Evolutionary conservation across 2,113 vertebrate genomes (phyloP).

Genomic region (Crotalus viridis): DNA sequence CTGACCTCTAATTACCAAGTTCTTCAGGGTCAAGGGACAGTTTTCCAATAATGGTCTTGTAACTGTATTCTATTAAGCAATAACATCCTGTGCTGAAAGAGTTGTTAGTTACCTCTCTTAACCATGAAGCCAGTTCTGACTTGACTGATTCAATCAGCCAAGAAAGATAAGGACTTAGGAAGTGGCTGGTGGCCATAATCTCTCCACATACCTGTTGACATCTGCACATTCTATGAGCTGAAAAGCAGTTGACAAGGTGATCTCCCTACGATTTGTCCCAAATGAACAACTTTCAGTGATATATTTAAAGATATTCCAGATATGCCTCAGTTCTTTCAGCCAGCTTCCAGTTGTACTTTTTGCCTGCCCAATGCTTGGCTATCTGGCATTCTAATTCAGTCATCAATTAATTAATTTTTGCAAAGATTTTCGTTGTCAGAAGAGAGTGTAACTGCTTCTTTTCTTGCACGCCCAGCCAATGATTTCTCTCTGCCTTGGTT

Average conservation of each 20-base stretch:
- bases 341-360: neutral
- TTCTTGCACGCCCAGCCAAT: constrained; percentile 5
- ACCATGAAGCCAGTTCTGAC: neutral
- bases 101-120: neutral
- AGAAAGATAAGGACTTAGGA: neutral
- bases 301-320: constrained; percentile 13
- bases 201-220: neutral
- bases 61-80: neutral
- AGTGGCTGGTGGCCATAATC: neutral
- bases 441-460: neutral
- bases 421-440: constrained; percentile 46
- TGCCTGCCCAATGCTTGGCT: constrained; percentile 2
- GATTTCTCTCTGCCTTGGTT: constrained; percentile 18
- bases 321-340: neutral
- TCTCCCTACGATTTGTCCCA: neutral
- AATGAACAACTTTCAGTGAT: neutral
- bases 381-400: neutral
- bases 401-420: constrained; percentile 42
- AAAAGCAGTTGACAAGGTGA: neutral
- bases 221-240: neutral
- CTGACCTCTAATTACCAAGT: neutral
- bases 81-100: neutral
- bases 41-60: neutral
- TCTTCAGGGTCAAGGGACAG: neutral
- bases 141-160: neutral